phyloP scores from a whole-genome alignment of 2,797 vertebrate genomes.

The Gymnodraco acuticeps region DNA sequence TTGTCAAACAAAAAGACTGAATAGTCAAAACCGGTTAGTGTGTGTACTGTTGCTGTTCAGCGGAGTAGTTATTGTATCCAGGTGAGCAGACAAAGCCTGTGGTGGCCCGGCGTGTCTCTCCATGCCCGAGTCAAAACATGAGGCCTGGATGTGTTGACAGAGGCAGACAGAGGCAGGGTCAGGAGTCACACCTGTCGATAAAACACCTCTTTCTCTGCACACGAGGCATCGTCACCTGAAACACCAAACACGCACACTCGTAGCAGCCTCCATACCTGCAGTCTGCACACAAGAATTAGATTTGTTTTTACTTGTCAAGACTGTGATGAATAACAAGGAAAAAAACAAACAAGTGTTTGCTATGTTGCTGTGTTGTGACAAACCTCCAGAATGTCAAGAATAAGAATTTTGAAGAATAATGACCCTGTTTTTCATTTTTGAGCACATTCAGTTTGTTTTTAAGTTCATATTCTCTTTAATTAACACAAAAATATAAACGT shows the following conservation, averaged over 20 bases:
- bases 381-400: not conserved
- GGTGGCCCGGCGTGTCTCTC: slow-evolving; percentile 60
- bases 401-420: not conserved
- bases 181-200: slow-evolving; percentile 81
- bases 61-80: slow-evolving; percentile 66
- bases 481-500: slow-evolving; percentile 6
- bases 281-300: slow-evolving; percentile 4
- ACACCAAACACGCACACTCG: slow-evolving; percentile 6
- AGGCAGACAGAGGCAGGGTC: slow-evolving; percentile 66
- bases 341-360: not conserved
- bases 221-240: slow-evolving; percentile 32
- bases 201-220: slow-evolving; percentile 36
- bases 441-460: not conserved
- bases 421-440: slow-evolving; percentile 6
- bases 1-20: slow-evolving; percentile 21
- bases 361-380: slow-evolving; percentile 12
- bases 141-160: slow-evolving; percentile 73
- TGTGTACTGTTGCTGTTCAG: slow-evolving; percentile 4
- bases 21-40: slow-evolving; percentile 18
- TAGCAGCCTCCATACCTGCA: slow-evolving; percentile 29
- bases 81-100: slow-evolving; percentile 79
- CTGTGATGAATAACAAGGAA: slow-evolving; percentile 5
- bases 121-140: slow-evolving; percentile 64
- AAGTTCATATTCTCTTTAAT: not conserved
- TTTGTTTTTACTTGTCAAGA: not conserved